These are phyloP conservation scores for Dichetophora obliterata DNA, from an alignment of 2,888 invertebrate species.

Conservation along the genomic window DNA sequence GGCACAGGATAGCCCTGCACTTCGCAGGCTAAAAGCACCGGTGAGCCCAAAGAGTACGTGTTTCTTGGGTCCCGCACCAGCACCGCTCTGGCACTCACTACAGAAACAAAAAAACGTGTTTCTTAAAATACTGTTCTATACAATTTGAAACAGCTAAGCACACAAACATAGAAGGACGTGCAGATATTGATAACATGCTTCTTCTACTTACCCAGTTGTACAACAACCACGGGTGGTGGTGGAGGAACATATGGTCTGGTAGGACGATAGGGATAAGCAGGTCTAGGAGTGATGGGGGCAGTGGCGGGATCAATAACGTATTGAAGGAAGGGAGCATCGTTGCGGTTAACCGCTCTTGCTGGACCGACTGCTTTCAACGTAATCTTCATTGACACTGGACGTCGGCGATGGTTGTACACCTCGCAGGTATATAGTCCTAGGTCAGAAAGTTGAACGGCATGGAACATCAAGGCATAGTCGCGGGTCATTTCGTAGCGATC, in stretches of 20 bases:
- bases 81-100: slow-evolving; percentile 73
- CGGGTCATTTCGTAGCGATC: slow-evolving; percentile 75
- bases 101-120: not conserved
- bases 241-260: slow-evolving; percentile 62
- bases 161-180: slow-evolving; percentile 30
- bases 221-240: slow-evolving; percentile 52
- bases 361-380: slow-evolving; percentile 81
- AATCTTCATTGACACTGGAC: slow-evolving; percentile 83
- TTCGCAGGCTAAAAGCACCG: slow-evolving; percentile 80
- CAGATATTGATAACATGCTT: too few relatives aligned
- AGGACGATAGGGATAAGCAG: slow-evolving; percentile 69
- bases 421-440: slow-evolving; percentile 91
- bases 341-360: slow-evolving; percentile 73
- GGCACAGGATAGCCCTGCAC: slow-evolving; percentile 85
- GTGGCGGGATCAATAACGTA: slow-evolving; percentile 75
- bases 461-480: slow-evolving; percentile 82
- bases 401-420: slow-evolving; percentile 86
- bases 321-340: slow-evolving; percentile 74
- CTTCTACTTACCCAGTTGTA: slow-evolving; percentile 50
- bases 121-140: not conserved
- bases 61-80: slow-evolving; percentile 72
- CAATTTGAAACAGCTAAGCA: not conserved
- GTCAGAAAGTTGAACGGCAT: slow-evolving; percentile 78
- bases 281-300: slow-evolving; percentile 62
- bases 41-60: slow-evolving; percentile 75